A percentile compares a stretch with the other conserved stretches of the same genome.
These are phyloP conservation scores for Ciconia nigra DNA, from an alignment of 2,797 vertebrate genomes.

Conservation along the genomic window DNA sequence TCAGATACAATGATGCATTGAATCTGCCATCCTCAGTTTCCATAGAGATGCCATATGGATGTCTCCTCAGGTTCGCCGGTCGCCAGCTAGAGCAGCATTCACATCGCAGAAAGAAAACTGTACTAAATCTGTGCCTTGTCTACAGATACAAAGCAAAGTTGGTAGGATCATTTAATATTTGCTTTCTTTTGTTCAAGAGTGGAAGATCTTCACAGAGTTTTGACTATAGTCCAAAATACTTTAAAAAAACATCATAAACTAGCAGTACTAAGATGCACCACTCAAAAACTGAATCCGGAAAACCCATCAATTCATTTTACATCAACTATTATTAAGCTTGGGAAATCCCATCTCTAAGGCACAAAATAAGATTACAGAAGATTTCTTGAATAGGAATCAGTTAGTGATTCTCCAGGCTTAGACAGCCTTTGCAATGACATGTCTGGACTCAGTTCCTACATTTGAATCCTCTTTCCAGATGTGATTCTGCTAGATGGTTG, in stretches of 20 bases:
- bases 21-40: constrained; percentile 25
- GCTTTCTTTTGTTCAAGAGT: background rate
- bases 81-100: background rate
- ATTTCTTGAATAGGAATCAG: background rate
- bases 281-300: background rate
- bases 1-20: constrained; percentile 13
- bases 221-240: background rate
- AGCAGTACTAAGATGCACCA: background rate
- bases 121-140: background rate
- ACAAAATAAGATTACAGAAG: background rate
- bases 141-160: background rate
- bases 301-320: background rate
- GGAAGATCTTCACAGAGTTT: background rate
- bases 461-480: background rate
- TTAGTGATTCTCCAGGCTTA: background rate
- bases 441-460: background rate
- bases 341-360: background rate
- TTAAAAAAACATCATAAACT: background rate
- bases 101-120: background rate
- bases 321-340: background rate
- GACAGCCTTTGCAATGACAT: background rate
- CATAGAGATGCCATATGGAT: constrained; percentile 40
- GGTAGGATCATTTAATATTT: background rate
- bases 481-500: background rate
- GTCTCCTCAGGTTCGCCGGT: background rate